Base-by-base conservation (phyloP, 1,140 invertebrate species). In the Scaptomyza montana region DNA sequence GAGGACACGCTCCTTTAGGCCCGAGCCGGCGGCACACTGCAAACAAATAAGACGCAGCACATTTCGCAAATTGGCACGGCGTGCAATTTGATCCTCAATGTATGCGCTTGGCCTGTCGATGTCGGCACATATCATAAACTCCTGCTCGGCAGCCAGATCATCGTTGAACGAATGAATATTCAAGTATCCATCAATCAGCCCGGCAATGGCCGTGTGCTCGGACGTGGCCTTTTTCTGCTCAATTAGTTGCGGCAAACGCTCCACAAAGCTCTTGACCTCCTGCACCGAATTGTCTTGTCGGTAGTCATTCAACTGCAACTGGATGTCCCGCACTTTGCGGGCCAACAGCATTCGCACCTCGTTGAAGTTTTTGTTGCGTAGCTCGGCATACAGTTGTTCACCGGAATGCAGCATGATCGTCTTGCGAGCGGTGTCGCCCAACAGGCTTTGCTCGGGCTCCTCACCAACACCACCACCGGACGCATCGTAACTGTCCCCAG, bases 231-330 rank as follows among this genome's bases (percentile, higher is more conserved):
- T 95, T 90, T 98, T 98, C 30, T 96, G 95, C n/a, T 95, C 95
- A 87, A 98, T 93, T 93, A 99, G 95, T 74, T 97, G 95, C 1
- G 97, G 98, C 64, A 99, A 93, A 1, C 67, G 39, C 9, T 97
- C 95, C 4, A 99, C 98, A 93, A 99, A 98, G 78, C 96, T 95
- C 92, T 98, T 98, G 90, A 99, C 97, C 93, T 99, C 97, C 89
- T 97, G 95, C 21, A 99, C 95, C 10, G 97, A 96, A 92, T 97
- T 97, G 43, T 97, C 96, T 25, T 94, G 94, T 90, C 97, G 96
- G 47, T 95, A 94, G 90, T 98, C 97, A 91, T 98, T 97, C 92
- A 97, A 94, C 91, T 98, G 96, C 0, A 95, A 94, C 63, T 97
- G 96, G 43, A 99, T 97, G 7, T 95, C 92, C 91, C 96, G 97